Conservation (phyloP, 1,140 invertebrate species). For the Mylabris phalerata region DNA sequence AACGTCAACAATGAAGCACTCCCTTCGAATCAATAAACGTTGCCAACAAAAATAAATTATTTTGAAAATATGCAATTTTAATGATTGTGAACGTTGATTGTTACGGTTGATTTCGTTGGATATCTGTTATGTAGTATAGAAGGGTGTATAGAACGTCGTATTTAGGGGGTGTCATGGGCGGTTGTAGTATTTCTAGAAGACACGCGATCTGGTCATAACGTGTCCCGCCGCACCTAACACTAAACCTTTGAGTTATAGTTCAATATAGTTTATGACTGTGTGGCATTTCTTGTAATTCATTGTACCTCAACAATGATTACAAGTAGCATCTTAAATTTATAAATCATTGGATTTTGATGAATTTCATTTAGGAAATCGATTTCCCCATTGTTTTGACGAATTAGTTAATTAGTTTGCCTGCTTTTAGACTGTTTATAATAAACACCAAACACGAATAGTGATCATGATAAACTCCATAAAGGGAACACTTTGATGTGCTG, state of each 20-base stretch:
- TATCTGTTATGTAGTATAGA: too few species aligned
- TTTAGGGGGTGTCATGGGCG: conserved; percentile 1
- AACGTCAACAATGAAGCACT: conserved; percentile 18
- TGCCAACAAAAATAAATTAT: too few species aligned
- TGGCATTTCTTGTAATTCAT: conserved; percentile 19
- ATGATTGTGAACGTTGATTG: too few species aligned
- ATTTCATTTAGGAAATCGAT: background rate
- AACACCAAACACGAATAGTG: too few species aligned
- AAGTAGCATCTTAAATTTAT: conserved; percentile 4
- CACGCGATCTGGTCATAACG: conserved; percentile 18
- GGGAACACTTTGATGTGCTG: too few species aligned
- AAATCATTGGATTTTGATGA: background rate
- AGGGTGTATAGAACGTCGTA: conserved; percentile 11
- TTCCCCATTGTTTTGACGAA: conserved; percentile 11
- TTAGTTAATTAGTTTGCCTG: conserved; percentile 26
- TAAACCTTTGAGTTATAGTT: conserved; percentile 17
- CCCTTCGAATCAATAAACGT: too few species aligned
- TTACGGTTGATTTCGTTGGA: too few species aligned
- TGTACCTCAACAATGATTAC: conserved; percentile 1
- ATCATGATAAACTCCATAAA: too few species aligned
- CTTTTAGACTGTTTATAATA: background rate
- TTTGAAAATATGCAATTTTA: too few species aligned
- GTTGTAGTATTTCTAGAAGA: background rate
- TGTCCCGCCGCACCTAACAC: conserved; percentile 15
- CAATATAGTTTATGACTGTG: conserved; percentile 18